phyloP scores from a whole-genome alignment of 2,888 invertebrate species.

The Electrophaes corylata region DNA sequence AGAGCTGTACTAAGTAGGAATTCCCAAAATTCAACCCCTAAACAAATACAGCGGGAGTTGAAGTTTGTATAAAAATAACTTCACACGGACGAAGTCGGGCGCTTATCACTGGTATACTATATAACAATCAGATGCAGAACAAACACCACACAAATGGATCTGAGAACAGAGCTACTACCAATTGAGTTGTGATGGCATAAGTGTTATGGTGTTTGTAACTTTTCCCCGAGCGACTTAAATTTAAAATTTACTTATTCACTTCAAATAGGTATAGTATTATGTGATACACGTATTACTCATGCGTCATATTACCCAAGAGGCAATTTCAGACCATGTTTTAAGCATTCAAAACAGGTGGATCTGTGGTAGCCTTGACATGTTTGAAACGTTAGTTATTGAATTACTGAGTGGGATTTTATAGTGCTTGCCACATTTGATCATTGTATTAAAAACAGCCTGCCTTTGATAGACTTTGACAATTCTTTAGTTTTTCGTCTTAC shows the following conservation, averaged over 20 bases:
- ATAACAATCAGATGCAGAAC: too few species aligned
- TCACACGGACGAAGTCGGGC: too few species aligned
- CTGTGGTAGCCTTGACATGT: constrained; percentile 69
- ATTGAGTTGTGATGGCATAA: too few species aligned
- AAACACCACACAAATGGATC: too few species aligned
- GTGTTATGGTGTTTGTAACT: too few species aligned
- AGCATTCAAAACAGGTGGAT: constrained; percentile 59
- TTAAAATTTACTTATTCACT: not conserved
- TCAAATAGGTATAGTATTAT: not conserved
- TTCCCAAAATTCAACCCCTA: too few species aligned
- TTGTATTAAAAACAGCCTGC: not conserved
- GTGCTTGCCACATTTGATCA: not conserved
- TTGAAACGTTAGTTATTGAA: constrained; percentile 47
- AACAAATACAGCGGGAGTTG: too few species aligned
- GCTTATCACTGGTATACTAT: too few species aligned
- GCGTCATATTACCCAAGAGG: constrained; percentile 60
- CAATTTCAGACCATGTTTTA: constrained; percentile 59
- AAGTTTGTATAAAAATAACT: too few species aligned
- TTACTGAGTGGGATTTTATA: constrained; percentile 41
- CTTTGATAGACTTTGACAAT: not conserved
- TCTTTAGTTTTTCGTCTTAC: not conserved
- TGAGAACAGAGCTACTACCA: too few species aligned
- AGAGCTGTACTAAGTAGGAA: too few species aligned
- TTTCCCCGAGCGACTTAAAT: not conserved
- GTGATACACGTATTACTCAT: constrained; percentile 22